Conservation (phyloP, 1,140 invertebrate genomes). For the Pectinophora gossypiella region DNA sequence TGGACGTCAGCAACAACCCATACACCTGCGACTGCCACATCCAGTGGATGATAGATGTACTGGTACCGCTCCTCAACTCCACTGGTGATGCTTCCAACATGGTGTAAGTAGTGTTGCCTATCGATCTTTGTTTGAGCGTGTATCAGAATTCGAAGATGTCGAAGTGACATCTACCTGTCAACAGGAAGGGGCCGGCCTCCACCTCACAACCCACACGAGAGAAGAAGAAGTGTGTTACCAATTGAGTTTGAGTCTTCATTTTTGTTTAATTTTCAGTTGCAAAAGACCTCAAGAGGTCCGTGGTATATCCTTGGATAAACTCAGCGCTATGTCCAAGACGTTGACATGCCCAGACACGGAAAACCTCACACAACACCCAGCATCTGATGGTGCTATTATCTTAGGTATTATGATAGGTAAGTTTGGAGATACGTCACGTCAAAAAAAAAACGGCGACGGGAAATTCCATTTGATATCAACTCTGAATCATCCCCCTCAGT, state of each 20-base stretch:
- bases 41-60: slow-evolving; percentile 78
- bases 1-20: slow-evolving; percentile 80
- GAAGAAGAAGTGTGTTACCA: background rate
- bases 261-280: slow-evolving; percentile 19
- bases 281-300: slow-evolving; percentile 22
- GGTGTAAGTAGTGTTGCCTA: slow-evolving; percentile 35
- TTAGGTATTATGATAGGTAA: slow-evolving; percentile 37
- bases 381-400: slow-evolving; percentile 20
- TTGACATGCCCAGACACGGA: slow-evolving; percentile 19
- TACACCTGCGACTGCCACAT: slow-evolving; percentile 84
- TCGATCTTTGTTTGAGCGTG: background rate
- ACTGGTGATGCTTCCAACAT: slow-evolving; percentile 16
- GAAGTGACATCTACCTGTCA: background rate
- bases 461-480: too few species aligned
- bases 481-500: too few species aligned
- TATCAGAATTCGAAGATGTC: background rate
- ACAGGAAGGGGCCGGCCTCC: background rate
- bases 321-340: slow-evolving; percentile 11
- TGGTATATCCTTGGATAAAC: slow-evolving; percentile 19
- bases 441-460: too few species aligned
- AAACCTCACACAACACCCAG: slow-evolving; percentile 14
- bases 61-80: slow-evolving; percentile 58
- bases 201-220: too few species aligned
- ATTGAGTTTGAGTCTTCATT: background rate
- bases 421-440: slow-evolving; percentile 4